Base-by-base conservation (phyloP, 1,140 invertebrate species). In the Drosophila lowei region DNA sequence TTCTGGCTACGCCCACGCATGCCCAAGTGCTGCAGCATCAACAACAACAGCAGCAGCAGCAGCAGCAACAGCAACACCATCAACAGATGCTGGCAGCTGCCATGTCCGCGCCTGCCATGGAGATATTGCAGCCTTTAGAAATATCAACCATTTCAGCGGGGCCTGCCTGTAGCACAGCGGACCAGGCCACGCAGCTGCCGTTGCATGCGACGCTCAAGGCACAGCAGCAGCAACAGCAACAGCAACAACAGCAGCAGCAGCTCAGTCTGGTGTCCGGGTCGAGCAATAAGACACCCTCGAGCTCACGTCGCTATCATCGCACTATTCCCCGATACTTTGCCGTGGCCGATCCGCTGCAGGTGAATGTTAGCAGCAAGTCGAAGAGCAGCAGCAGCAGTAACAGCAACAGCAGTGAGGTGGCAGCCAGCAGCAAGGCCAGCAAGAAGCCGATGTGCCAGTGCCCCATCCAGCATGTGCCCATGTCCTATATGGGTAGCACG, bases 391-490 rank as follows among this genome's bases (percentile, higher is more conserved):
- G 43, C 28, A 23, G 54, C 18, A 79, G 56, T 38, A 42, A 54
- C 41, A 79, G 56, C 41, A 42, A 54, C 43, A 79, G 61, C 15
- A 73, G 43, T 13, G 74, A 83, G 9, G 38, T 54, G n/a, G 25
- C 47, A 42, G 34, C 23, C 28, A 70, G 65, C 64, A 67, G 62
- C 64, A 72, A 67, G 41, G 28, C 48, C 34, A 76, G n/a, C 50
- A 91, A 91, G 67, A 91, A 91, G 42, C 84, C 90, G 11, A 90
- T 90, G 66, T 91, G 91, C 66, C 91, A 91, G 54, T 91, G 91
- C 54, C 91, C 91, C 15, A 84, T 91, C 42, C 91, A 91, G 55
- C 91, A 91, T 58, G 91, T 91, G 21, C 91, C 91, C n/a, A 91
- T 91, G 91, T 90, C 90, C 44, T 91, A 91, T 54, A 91, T 91